Percentiles rank a stretch among this genome's conserved stretches.
Evolutionary conservation across 2,888 invertebrate species (phyloP).

Genomic region (Sussaba pulchella): DNA sequence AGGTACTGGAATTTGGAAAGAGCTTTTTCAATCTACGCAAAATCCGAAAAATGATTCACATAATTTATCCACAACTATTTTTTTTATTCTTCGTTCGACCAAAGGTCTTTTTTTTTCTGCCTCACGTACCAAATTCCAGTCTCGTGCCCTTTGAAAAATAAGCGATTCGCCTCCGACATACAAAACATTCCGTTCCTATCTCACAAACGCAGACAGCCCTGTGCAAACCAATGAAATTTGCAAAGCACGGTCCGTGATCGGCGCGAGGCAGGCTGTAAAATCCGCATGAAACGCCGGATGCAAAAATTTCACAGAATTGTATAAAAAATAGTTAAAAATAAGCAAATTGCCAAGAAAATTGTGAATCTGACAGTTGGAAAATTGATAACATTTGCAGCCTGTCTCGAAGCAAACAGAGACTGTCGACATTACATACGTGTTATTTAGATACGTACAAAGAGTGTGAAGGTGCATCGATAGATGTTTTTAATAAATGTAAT

Average conservation of each 20-base stretch:
- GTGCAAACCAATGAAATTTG: constrained; percentile 80
- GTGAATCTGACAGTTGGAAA: not conserved
- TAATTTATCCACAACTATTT: not conserved
- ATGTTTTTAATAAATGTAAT: constrained; percentile 60
- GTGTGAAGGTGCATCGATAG: constrained; percentile 69
- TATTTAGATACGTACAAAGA: constrained; percentile 70
- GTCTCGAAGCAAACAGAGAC: constrained; percentile 78
- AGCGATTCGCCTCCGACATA: constrained; percentile 80
- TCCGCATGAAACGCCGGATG: constrained; percentile 2
- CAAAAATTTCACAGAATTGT: not conserved
- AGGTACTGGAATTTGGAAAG: constrained; percentile 78
- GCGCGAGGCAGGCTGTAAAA: constrained; percentile 78
- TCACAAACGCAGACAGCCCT: constrained; percentile 80
- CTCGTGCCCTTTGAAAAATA: constrained; percentile 84
- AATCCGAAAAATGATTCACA: not conserved
- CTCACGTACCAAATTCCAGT: constrained; percentile 79
- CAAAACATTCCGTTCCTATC: constrained; percentile 80
- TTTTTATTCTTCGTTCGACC: not conserved
- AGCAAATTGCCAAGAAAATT: not conserved
- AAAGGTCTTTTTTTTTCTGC: constrained; percentile 10
- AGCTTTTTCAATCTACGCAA: not conserved
- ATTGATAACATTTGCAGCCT: constrained; percentile 73
- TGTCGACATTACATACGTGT: constrained; percentile 77
- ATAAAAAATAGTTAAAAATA: not conserved
- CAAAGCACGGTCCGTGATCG: constrained; percentile 80